Percentiles rank a stretch among this genome's conserved stretches.
These are phyloP conservation scores for Enteromius paludinosus DNA, from an alignment of 2,797 vertebrate genomes.

Conservation along the genomic window DNA sequence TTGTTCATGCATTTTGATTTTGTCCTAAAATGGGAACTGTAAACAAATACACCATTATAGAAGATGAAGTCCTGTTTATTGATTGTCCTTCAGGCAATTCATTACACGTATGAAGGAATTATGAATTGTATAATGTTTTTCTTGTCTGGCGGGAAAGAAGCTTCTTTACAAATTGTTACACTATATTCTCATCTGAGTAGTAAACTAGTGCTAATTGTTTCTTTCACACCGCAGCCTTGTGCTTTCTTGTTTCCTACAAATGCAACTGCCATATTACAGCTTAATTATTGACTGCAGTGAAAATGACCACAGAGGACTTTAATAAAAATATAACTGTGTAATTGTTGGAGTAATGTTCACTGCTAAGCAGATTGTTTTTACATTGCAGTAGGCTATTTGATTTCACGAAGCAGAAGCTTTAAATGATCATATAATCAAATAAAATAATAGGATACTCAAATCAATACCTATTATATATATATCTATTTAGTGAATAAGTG, in stretches of 20 bases:
- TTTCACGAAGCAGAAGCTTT: not conserved
- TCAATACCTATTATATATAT: not conserved
- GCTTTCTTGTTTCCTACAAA: not conserved
- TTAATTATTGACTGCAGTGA: not conserved
- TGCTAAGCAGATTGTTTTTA: not conserved
- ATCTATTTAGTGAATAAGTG: not conserved
- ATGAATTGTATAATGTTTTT: not conserved
- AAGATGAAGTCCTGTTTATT: not conserved
- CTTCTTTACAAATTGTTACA: not conserved
- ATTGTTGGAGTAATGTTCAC: not conserved
- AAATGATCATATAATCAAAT: not conserved
- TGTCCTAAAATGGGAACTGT: slow-evolving; percentile 30
- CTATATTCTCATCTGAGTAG: not conserved
- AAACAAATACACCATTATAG: not conserved
- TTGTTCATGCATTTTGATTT: not conserved
- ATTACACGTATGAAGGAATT: not conserved
- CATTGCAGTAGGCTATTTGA: not conserved
- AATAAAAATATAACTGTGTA: not conserved
- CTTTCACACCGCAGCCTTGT: not conserved
- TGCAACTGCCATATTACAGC: not conserved
- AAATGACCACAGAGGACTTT: not conserved
- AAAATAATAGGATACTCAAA: not conserved
- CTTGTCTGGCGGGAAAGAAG: not conserved
- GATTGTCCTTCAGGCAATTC: not conserved
- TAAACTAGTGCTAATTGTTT: not conserved